Evolutionary conservation across 2,113 vertebrate genomes (phyloP).

Genomic region (Dasypus novemcinctus): DNA sequence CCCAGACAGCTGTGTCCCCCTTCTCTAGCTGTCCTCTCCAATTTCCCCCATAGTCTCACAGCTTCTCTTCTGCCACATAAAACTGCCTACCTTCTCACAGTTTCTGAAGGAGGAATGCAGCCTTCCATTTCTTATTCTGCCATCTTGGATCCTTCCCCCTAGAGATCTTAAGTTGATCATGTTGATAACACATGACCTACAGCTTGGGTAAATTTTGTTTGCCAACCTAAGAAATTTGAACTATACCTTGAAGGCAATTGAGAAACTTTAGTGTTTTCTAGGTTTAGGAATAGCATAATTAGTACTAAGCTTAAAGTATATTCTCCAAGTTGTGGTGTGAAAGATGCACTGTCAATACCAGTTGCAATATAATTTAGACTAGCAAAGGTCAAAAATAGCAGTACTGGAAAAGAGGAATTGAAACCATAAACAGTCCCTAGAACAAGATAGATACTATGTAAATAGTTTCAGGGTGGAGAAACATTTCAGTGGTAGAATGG

Average conservation of each 20-base stretch:
- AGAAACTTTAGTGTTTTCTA: neutral
- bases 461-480: neutral
- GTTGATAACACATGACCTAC: neutral
- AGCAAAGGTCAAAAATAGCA: neutral
- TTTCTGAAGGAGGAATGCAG: no score
- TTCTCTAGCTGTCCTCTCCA: no score
- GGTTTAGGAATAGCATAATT: no score
- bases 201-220: conserved; percentile 7
- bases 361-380: neutral
- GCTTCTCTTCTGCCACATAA: no score
- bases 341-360: neutral
- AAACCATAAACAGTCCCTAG: neutral
- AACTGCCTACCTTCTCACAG: no score
- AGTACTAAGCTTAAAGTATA: neutral
- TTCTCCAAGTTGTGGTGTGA: neutral
- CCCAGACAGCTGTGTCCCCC: no score
- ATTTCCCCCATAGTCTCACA: no score
- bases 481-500: neutral
- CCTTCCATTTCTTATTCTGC: no score
- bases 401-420: neutral
- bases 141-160: neutral
- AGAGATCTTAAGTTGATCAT: neutral
- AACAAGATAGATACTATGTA: neutral
- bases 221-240: neutral
- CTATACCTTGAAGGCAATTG: neutral